Percentiles rank a stretch among this genome's conserved stretches.
phyloP scores from a whole-genome alignment of 2,113 vertebrate genomes.

The Catharus fuscescens region DNA sequence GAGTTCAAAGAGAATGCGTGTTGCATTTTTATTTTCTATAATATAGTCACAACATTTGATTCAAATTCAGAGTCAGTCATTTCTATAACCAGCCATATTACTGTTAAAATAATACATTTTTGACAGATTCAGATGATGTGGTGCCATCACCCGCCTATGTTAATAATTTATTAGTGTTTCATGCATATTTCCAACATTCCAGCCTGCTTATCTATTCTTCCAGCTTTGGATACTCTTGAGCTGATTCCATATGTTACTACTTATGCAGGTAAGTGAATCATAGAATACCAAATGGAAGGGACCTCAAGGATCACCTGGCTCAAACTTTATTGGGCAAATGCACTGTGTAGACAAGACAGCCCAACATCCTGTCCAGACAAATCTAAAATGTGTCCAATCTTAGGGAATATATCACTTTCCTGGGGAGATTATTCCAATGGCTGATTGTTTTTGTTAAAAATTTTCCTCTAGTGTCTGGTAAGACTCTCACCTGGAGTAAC shows the following conservation, averaged over 20 bases:
- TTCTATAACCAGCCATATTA: not conserved
- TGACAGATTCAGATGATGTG: not conserved
- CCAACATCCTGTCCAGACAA: not conserved
- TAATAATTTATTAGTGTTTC: not conserved
- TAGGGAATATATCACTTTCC: not conserved
- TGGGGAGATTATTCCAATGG: not conserved
- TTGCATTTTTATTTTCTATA: not conserved
- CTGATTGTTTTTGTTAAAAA: not conserved
- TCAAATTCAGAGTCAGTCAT: not conserved
- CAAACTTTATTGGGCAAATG: not conserved
- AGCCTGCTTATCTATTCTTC: not conserved
- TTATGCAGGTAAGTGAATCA: not conserved
- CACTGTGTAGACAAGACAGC: not conserved
- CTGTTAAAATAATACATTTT: not conserved
- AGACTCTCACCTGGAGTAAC: not conserved
- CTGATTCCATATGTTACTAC: not conserved
- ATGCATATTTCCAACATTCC: not conserved
- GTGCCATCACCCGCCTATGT: not conserved
- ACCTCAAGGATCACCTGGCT: not conserved
- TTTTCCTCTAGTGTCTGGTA: not conserved
- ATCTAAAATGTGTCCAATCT: accelerated
- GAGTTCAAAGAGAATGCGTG: not conserved
- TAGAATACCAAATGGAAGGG: not conserved
- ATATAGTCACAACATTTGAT: not conserved
- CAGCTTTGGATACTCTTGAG: not conserved